Base-by-base conservation (phyloP, 2,888 invertebrate genomes). In the Lamellibrachia columna region DNA sequence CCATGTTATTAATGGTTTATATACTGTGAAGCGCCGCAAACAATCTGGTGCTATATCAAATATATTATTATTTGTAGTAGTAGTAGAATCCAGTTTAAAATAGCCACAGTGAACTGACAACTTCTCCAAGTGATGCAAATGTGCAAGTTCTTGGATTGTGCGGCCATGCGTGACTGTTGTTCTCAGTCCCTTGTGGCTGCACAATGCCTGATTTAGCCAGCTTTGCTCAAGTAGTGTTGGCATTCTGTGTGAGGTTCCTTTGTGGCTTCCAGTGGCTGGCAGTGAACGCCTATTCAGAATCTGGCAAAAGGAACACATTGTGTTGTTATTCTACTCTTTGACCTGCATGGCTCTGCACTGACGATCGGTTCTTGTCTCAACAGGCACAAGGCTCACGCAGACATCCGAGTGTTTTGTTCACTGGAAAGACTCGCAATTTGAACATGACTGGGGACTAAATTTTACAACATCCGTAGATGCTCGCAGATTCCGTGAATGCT, bases 381-480 rank as follows among this genome's bases (percentile, higher is more conserved):
- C 94, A 96, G 99, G 99, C 93, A 99, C 99, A 92, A 98, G 99
- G 95, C 98, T 99, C 96, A 99, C 99, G 52, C 99, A 99, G 97
- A 99, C 99, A 90, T 99, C 99, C 90, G 99, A 99, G 97, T 99
- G 99, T 97, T 99, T 99, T 97, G 98, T 99, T 93, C 99, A 99
- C 97, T 99, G 99, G 99, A 98, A 99, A 97, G 99, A 99, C 97
- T 98, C 98, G 92, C 94, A 95, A 52, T 96, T 96, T 90, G 96
- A 96, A 93, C 99, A 99, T 97, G 99, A 99, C 91, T 99, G 99
- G 99, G 99, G 99, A 93, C 97, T 99, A 94, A 99, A 99, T 97
- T 99, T 99, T 96, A 99, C 99, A 92, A 99, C 99, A 93, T 98
- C 99, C 94, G 98, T 98, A 95, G 99, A 99, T 97, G 99, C 99